Evolutionary conservation across 35 echinoderm and acorn worm genomes (phyloP).

Genomic region (Apostichopus parvimensis): DNA sequence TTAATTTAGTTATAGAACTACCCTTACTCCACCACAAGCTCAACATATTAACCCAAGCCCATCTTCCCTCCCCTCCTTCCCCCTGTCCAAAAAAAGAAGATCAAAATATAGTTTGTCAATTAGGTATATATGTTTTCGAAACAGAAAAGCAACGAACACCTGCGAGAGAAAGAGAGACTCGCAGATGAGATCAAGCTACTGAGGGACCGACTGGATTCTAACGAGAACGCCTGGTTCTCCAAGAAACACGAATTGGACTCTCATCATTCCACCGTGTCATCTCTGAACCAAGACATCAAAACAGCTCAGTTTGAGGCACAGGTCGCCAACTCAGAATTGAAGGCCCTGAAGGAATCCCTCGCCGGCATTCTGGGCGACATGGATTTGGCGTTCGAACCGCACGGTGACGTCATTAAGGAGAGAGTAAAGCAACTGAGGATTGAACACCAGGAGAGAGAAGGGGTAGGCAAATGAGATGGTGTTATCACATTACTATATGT

Average conservation of each 20-base stretch:
- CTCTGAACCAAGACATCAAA: constrained; percentile 66
- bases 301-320: constrained; percentile 70
- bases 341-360: constrained; percentile 84
- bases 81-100: no score
- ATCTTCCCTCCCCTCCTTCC: no score
- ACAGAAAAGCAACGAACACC: constrained; percentile 73
- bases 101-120: no score
- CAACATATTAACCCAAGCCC: no score
- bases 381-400: constrained; percentile 29
- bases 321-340: constrained; percentile 80
- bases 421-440: constrained; percentile 73
- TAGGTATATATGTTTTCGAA: no score
- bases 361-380: constrained; percentile 62
- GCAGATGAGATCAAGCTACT: constrained; percentile 74
- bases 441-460: constrained; percentile 50
- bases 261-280: constrained; percentile 59
- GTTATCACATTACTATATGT: no score
- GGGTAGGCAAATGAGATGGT: constrained; percentile 52
- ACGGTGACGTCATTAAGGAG: constrained; percentile 79
- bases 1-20: no score
- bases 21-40: no score
- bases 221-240: constrained; percentile 58
- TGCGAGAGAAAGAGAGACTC: constrained; percentile 63
- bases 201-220: constrained; percentile 74
- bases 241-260: constrained; percentile 71